Base-by-base conservation (phyloP, 2,113 vertebrate genomes). In the Cyphomyrus plagiostoma region DNA sequence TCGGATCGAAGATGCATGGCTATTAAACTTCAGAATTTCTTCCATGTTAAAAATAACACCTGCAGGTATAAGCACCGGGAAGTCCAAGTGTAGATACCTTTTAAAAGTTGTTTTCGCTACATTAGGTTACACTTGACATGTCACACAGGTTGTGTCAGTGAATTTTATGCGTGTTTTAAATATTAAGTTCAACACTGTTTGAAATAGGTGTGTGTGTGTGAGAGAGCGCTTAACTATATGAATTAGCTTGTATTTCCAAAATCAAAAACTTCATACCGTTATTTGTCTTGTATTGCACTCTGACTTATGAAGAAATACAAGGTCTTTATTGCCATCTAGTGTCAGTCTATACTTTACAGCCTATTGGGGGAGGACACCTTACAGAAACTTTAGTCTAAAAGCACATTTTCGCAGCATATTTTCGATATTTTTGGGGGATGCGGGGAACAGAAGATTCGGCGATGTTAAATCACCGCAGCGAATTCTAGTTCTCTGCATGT, bases 311-410 rank as follows among this genome's bases (percentile, higher is more conserved):
- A 19, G 15, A 19, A 62, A 77, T 74, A 74, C 46, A 8, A 8
- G 50, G 88, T 23, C 26, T 89, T 45, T 45, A 30, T 89, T 56
- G 70, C 88, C 89, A 48, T 85, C 89, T 89, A 89, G 89, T 86
- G 89, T 56, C 70, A 3, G 46, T 39, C 7, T 49, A 80, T 39
- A 80, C 83, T 50, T 48, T 50, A 2, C 9, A 4, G 23, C n/a
- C 23, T n/a, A 80, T 80, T 19, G 74, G 30, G 17, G 45, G 3
- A 11, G 46, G 83, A 49, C 10, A 86, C 45, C 9, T 50, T 45
- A 4, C 19, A 85, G 45, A 19, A 77, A 80, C 74, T 80, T 80
- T 5, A 26, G 35, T 80, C 13, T 39, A 42, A 45, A 26, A 30
- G 48, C 13, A 52, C n/a, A 52, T 7, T 86, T 86, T 66, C 58